Evolutionary conservation across 2,797 vertebrate genomes (phyloP), one percentile per base, ranked within the genome.

Genomic region (Sebastes hubbsi): DNA sequence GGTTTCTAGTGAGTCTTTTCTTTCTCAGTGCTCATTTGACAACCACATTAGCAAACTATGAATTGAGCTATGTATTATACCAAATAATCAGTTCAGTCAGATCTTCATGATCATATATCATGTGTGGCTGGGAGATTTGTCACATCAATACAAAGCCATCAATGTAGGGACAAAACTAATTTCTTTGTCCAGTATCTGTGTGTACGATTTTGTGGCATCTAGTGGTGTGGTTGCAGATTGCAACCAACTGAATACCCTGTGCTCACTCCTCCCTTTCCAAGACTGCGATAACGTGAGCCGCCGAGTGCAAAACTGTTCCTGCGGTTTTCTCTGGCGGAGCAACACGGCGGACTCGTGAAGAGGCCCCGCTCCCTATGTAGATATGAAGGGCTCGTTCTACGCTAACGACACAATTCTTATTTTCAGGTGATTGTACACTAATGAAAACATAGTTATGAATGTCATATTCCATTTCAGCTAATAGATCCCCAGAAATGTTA

Each of bases 241-340:
- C 42, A 46, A 18, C 42, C 42, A 46, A 46, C 42, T 46, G 42
- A 46, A 18, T 46, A 46, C 16, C 16, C 16, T 46, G 42, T 2
- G 42, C 42, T 46, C 42, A 46, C 42, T 8, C 3, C 42, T 46
- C 16, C 42, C 42, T 46, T 46, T 46, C 7, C 1, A 0, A 46
- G 42, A 46, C 16, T 46, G 16, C 42, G 1, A 46, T 46, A 46
- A 46, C 16, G 1, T 18, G 16, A 46, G 16, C 16, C 7, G 16
- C n/a, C n/a, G n/a, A n/a, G n/a, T n/a, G n/a, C n/a, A n/a, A 46
- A 18, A 46, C 42, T 46, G 42, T 46, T 18, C 0, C 42, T 0
- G 42, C 3, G 0, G 42, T 46, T 46, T 46, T 8, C 16, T 46
- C 42, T 46, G 42, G 3, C 16, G 7, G 1, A 46, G 42, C 16